Percentiles rank a stretch among this genome's conserved stretches.
Conservation (phyloP, 2,888 invertebrate genomes). For the Brachyopa scutellaris region DNA sequence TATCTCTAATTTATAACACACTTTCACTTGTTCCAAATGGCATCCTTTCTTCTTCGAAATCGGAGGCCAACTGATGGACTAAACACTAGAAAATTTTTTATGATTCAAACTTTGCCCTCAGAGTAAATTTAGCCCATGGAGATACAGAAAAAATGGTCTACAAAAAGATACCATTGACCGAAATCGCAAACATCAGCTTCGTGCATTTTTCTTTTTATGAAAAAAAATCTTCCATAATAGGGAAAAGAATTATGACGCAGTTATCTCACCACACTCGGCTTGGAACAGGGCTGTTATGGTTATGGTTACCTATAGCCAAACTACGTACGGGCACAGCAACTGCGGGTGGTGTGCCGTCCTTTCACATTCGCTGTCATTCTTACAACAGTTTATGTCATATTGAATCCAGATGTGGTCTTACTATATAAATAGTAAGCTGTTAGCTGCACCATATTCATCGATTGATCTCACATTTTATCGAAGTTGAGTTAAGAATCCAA, state of each 20-base stretch:
- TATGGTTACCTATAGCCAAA: conserved; percentile 12
- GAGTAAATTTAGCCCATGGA: too few species aligned
- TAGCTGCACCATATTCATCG: conserved; percentile 38
- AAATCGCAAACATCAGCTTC: not conserved
- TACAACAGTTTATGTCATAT: conserved; percentile 45
- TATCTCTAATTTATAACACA: too few species aligned
- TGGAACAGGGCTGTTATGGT: not conserved
- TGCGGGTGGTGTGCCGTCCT: conserved; percentile 49
- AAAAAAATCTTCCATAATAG: conserved; percentile 18
- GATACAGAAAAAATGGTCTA: not conserved
- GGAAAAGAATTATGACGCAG: conserved; percentile 27
- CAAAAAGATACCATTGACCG: not conserved
- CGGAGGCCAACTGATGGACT: too few species aligned
- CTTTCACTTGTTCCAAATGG: too few species aligned
- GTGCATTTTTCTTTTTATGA: not conserved
- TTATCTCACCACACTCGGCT: conserved; percentile 12
- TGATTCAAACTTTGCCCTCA: too few species aligned
- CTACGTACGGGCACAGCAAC: not conserved
- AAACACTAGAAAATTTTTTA: too few species aligned
- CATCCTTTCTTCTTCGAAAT: too few species aligned
- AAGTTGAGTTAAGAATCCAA: conserved; percentile 41
- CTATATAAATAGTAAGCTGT: conserved; percentile 31
- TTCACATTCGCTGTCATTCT: conserved; percentile 37
- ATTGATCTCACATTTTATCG: conserved; percentile 47
- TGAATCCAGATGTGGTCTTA: conserved; percentile 23